A percentile compares a stretch with the other conserved stretches of the same genome.
These are phyloP conservation scores for Neocloeon triangulifer DNA, from an alignment of 1,140 invertebrate species.

Conservation along the genomic window DNA sequence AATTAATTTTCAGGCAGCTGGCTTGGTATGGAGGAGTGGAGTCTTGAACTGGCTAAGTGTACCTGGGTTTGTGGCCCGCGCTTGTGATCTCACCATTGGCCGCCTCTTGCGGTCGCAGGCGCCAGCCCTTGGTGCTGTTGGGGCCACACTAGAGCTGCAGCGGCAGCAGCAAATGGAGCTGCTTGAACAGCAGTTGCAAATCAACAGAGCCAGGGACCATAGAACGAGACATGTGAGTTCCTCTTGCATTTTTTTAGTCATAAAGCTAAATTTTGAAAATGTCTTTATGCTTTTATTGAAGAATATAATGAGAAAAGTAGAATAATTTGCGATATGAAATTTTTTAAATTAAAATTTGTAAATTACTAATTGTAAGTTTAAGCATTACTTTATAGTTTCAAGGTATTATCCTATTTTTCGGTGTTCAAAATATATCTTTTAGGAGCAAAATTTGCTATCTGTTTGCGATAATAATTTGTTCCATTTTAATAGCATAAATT, in stretches of 20 bases:
- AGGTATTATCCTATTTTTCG: too few relatives aligned
- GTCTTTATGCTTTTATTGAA: too few relatives aligned
- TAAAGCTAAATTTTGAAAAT: too few relatives aligned
- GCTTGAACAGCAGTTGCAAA: constrained; percentile 25
- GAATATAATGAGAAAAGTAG: too few relatives aligned
- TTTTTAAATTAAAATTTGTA: too few relatives aligned
- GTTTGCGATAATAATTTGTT: too few relatives aligned
- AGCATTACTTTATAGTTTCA: too few relatives aligned
- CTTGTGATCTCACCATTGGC: constrained; percentile 18
- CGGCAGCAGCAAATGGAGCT: constrained; percentile 24
- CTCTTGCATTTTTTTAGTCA: background rate
- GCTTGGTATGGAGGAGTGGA: constrained; percentile 23
- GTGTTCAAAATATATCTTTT: too few relatives aligned
- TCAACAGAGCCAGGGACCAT: constrained; percentile 14
- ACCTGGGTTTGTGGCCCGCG: constrained; percentile 18
- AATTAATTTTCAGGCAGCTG: constrained; percentile 18
- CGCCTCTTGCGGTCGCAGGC: constrained; percentile 19
- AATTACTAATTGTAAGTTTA: too few relatives aligned
- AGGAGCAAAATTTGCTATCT: too few relatives aligned
- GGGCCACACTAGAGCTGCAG: constrained; percentile 28
- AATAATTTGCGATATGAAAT: too few relatives aligned
- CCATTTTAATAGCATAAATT: too few relatives aligned
- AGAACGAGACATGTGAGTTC: background rate
- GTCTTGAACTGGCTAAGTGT: constrained; percentile 18
- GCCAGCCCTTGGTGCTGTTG: constrained; percentile 20